Conservation (phyloP, 2,888 invertebrate genomes). For the Microplitis manilae region DNA sequence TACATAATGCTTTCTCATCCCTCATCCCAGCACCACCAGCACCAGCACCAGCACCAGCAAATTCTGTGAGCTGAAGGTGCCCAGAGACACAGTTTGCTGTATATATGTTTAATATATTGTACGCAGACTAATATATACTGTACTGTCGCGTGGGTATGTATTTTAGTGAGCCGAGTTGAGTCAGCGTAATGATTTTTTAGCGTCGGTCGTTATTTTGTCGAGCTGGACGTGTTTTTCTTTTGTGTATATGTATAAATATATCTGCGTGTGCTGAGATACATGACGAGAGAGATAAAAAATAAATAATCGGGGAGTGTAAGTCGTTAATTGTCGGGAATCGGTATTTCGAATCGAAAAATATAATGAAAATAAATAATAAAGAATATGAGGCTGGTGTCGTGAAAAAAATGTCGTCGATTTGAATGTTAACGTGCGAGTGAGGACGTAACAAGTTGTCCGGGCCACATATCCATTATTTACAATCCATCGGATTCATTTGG, state of each 20-base stretch:
- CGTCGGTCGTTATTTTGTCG: not conserved
- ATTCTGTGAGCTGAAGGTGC: too few species aligned
- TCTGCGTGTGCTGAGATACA: not conserved
- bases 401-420: slow-evolving; percentile 22
- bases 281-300: not conserved
- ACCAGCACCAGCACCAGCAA: slow-evolving; percentile 14
- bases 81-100: not conserved
- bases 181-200: not conserved
- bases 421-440: slow-evolving; percentile 15
- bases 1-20: slow-evolving; percentile 61
- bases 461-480: slow-evolving; percentile 35
- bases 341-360: slow-evolving; percentile 18
- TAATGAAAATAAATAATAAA: not conserved
- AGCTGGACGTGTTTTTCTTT: not conserved
- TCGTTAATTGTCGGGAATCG: slow-evolving; percentile 27
- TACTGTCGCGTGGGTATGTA: slow-evolving; percentile 33
- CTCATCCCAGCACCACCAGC: slow-evolving; percentile 58
- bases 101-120: not conserved
- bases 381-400: not conserved
- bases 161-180: slow-evolving; percentile 2
- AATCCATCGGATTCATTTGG: slow-evolving; percentile 35
- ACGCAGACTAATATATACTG: slow-evolving; percentile 28
- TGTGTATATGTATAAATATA: too few species aligned
- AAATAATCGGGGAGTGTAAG: not conserved
- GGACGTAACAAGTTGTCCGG: slow-evolving; percentile 25